phyloP scores from a whole-genome alignment of 2,797 vertebrate species.

The Presbytis comata region DNA sequence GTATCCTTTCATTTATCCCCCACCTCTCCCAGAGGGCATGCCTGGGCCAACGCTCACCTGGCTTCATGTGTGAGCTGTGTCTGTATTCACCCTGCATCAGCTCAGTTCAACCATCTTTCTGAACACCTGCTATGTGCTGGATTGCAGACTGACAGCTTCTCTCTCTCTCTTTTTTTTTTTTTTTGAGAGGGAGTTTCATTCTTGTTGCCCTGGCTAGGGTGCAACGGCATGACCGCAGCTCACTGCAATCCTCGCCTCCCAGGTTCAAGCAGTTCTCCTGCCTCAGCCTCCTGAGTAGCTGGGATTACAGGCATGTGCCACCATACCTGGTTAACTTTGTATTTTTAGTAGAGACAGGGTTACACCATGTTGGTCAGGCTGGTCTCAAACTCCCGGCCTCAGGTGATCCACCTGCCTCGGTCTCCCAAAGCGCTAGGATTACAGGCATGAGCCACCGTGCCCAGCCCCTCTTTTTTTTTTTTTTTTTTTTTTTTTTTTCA shows the following conservation, averaged over 20 bases:
- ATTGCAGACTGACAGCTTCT: not conserved
- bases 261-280: not conserved
- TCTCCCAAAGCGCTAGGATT: not conserved
- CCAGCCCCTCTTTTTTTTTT: too few species aligned
- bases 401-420: accelerated
- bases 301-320: not conserved
- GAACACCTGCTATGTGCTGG: not conserved
- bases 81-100: not conserved
- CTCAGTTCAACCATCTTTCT: not conserved
- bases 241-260: not conserved
- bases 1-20: accelerated
- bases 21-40: not conserved
- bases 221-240: too few species aligned
- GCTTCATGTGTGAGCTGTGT: not conserved
- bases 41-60: not conserved
- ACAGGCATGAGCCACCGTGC: accelerated
- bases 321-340: accelerated
- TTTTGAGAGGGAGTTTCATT: not conserved
- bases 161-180: not conserved
- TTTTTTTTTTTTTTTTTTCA: too few species aligned
- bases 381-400: not conserved
- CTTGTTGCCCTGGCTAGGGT: not conserved
- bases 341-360: not conserved
- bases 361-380: not conserved
- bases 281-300: not conserved